Percentiles rank a stretch among this genome's conserved stretches.
Evolutionary conservation across 2,888 invertebrate species (phyloP).

Genomic region (Platynereis dumerilii): DNA sequence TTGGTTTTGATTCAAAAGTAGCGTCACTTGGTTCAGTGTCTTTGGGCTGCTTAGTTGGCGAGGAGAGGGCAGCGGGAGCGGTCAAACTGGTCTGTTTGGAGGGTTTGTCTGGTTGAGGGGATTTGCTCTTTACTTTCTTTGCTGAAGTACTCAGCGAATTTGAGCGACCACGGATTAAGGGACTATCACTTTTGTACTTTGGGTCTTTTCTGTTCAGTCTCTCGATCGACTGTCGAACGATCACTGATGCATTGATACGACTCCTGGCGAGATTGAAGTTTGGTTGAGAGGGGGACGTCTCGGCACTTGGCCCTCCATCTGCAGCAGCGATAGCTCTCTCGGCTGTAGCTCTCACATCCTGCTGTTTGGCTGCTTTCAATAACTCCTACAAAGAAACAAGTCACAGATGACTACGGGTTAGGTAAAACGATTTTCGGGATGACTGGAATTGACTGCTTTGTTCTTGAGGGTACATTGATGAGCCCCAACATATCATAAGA

Average conservation of each 20-base stretch:
- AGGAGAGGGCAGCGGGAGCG: conserved; percentile 2
- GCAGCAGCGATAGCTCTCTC: not conserved
- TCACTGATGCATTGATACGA: not conserved
- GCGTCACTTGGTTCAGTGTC: not conserved
- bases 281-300: not conserved
- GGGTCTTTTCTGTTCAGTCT: not conserved
- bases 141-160: not conserved
- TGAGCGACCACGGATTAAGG: not conserved
- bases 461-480: too few relatives aligned
- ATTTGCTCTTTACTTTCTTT: not conserved
- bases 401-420: not conserved
- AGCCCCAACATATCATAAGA: too few relatives aligned
- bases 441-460: too few relatives aligned
- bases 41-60: not conserved
- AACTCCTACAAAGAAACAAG: conserved; percentile 27
- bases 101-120: too few relatives aligned
- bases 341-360: conserved; percentile 18
- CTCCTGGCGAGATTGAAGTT: too few relatives aligned
- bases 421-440: too few relatives aligned
- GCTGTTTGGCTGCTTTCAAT: conserved; percentile 35
- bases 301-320: not conserved
- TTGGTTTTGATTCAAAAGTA: not conserved
- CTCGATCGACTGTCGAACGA: not conserved
- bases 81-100: not conserved
- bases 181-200: not conserved